phyloP scores from a whole-genome alignment of 2,888 invertebrate species.

The Hydroisotoma schaefferi region DNA sequence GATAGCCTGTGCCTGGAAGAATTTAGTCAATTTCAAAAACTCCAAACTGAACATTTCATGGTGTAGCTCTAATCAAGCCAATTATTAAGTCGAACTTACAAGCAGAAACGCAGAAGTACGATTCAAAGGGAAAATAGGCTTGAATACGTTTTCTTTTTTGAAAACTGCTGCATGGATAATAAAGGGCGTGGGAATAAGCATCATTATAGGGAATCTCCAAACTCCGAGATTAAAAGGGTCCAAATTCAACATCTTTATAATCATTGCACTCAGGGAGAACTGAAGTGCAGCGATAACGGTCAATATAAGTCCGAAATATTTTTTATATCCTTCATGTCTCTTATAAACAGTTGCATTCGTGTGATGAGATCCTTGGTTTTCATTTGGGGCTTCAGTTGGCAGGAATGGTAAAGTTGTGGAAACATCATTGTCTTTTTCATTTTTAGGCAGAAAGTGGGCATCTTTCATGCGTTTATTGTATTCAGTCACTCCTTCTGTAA shows the following conservation, averaged over 20 bases:
- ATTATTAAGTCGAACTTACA: constrained; percentile 14
- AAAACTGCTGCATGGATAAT: constrained; percentile 16
- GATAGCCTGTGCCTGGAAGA: constrained; percentile 26
- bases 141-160: constrained; percentile 24
- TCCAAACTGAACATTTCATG: background rate
- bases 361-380: background rate
- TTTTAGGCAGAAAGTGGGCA: too few relatives aligned
- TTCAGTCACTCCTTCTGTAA: too few relatives aligned
- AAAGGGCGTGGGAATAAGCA: constrained; percentile 32
- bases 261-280: constrained; percentile 30
- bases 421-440: too few relatives aligned
- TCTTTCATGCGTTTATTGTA: too few relatives aligned
- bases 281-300: constrained; percentile 29
- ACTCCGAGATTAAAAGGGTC: constrained; percentile 36
- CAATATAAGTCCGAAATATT: constrained; percentile 28
- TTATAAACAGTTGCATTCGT: background rate
- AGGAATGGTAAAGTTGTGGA: too few relatives aligned
- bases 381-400: background rate
- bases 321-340: constrained; percentile 17
- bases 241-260: constrained; percentile 30
- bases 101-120: constrained; percentile 19
- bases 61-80: too few relatives aligned
- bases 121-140: constrained; percentile 19
- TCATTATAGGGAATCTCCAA: constrained; percentile 36
- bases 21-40: background rate